Conservation (phyloP, 2,113 vertebrate species). For the Ellobius talpinus region DNA sequence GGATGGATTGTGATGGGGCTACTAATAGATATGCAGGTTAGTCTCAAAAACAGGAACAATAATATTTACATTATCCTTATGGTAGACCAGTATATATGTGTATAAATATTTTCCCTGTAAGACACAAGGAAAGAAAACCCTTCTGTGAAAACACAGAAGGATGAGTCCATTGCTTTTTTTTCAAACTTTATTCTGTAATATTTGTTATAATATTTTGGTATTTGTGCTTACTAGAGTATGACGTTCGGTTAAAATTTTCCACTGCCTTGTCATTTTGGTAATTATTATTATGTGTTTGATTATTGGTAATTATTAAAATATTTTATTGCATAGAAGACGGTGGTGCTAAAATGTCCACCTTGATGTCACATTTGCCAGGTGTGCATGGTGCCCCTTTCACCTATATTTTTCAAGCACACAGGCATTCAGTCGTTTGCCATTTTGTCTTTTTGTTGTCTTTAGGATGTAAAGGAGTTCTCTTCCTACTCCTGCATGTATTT, state of each 20-base stretch:
- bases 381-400: background rate
- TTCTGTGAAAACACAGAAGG: background rate
- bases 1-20: background rate
- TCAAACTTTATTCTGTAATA: background rate
- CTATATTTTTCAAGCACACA: background rate
- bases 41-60: background rate
- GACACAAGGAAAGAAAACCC: background rate
- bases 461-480: background rate
- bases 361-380: background rate
- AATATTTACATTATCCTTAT: background rate
- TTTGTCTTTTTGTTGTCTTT: background rate
- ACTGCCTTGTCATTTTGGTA: background rate
- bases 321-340: slow-evolving; percentile 23
- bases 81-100: background rate
- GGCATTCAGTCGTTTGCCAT: background rate
- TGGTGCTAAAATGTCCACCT: background rate
- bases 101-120: background rate
- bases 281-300: slow-evolving; percentile 20
- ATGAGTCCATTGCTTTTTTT: background rate
- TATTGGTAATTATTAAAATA: background rate
- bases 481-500: background rate
- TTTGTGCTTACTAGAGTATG: background rate
- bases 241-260: slow-evolving; percentile 2
- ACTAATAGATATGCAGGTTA: background rate
- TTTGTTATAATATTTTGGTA: background rate